These are phyloP conservation scores for Crenichthys baileyi DNA, from an alignment of 2,797 vertebrate species.

Conservation along the genomic window DNA sequence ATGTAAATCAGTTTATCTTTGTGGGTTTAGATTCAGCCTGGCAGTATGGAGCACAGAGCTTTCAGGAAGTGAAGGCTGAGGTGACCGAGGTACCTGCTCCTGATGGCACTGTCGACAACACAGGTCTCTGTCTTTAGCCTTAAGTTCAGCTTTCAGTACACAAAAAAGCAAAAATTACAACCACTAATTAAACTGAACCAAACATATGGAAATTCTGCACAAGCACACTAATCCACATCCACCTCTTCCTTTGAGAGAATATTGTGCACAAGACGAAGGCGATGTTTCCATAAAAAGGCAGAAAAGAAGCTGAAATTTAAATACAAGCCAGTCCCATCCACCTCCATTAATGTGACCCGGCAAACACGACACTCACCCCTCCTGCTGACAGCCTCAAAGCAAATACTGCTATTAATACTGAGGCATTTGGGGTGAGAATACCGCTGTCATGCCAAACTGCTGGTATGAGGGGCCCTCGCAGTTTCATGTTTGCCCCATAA, in stretches of 20 bases:
- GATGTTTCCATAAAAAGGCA: background rate
- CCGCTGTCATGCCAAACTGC: slow-evolving; percentile 38
- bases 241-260: too few relatives aligned
- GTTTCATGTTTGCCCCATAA: slow-evolving; percentile 31
- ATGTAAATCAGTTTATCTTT: slow-evolving; percentile 9
- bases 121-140: slow-evolving; percentile 65
- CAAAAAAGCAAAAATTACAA: background rate
- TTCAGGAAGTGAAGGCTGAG: slow-evolving; percentile 92
- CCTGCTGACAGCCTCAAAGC: slow-evolving; percentile 73
- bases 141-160: background rate
- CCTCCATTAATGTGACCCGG: slow-evolving; percentile 40
- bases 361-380: slow-evolving; percentile 64
- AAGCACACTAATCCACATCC: too few relatives aligned
- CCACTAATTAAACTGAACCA: too few relatives aligned
- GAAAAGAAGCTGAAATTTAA: background rate
- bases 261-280: background rate
- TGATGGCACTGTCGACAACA: slow-evolving; percentile 48
- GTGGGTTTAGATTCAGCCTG: slow-evolving; percentile 81
- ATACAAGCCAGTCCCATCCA: background rate
- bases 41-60: slow-evolving; percentile 76
- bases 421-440: slow-evolving; percentile 61
- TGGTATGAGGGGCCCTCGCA: slow-evolving; percentile 28
- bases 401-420: slow-evolving; percentile 80
- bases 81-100: slow-evolving; percentile 86
- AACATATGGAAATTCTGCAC: too few relatives aligned